Evolutionary conservation across 2,797 vertebrate species (phyloP).

Genomic region (Spondyliosoma cantharus): DNA sequence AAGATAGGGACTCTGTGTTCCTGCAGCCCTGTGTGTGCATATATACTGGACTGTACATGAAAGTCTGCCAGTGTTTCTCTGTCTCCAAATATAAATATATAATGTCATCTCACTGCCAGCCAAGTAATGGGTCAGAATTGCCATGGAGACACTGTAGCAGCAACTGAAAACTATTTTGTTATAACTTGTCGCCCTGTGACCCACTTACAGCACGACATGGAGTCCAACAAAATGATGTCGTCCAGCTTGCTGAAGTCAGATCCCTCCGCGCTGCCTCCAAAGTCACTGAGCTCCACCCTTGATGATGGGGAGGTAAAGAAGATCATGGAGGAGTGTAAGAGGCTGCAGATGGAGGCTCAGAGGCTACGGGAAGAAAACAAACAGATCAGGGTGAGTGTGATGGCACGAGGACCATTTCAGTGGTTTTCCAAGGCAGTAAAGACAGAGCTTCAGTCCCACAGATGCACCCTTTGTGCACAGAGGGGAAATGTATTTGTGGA

Average conservation of each 20-base stretch:
- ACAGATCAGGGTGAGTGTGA: slow-evolving; percentile 91
- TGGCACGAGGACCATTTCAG: neutral
- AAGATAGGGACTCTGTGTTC: slow-evolving; percentile 32
- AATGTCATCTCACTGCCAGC: slow-evolving; percentile 11
- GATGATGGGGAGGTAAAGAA: slow-evolving; percentile 95
- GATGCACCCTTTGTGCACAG: no score
- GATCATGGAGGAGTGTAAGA: slow-evolving; percentile 97
- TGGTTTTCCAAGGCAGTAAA: neutral
- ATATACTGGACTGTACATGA: slow-evolving; percentile 3
- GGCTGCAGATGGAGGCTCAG: slow-evolving; percentile 96
- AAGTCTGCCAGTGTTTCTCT: slow-evolving; percentile 17
- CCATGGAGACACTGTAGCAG: slow-evolving; percentile 39
- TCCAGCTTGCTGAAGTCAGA: slow-evolving; percentile 95
- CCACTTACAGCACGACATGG: slow-evolving; percentile 91
- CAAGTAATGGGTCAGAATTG: slow-evolving; percentile 27
- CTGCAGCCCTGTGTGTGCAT: neutral
- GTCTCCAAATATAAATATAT: slow-evolving; percentile 32
- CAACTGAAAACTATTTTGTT: slow-evolving; percentile 27
- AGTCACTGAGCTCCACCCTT: slow-evolving; percentile 91
- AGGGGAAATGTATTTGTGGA: no score
- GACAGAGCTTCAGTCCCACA: neutral
- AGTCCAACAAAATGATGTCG: slow-evolving; percentile 95
- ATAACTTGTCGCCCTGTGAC: slow-evolving; percentile 45
- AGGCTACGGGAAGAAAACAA: slow-evolving; percentile 98
- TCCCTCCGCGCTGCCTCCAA: slow-evolving; percentile 87